A percentile compares a stretch with the other conserved stretches of the same genome.
Conservation (phyloP, 1,140 invertebrate genomes). For the Listronotus bonariensis region DNA sequence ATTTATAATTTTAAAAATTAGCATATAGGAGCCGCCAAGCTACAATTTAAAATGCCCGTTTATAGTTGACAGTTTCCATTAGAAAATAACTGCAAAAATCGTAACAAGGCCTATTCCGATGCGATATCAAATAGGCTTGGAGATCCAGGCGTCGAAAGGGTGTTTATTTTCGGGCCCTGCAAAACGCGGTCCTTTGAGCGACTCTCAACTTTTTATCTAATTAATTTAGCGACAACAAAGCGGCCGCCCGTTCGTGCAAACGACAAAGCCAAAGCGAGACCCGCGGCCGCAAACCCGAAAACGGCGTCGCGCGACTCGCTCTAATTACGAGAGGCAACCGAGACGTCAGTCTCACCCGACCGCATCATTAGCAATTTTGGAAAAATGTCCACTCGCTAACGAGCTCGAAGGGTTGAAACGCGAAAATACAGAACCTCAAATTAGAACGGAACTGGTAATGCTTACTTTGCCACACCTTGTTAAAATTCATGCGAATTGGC, state of each 20-base stretch:
- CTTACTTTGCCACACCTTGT: too few species aligned
- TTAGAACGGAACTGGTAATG: too few species aligned
- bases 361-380: slow-evolving; percentile 25
- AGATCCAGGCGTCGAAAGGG: not conserved
- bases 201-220: slow-evolving; percentile 26
- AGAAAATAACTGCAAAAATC: too few species aligned
- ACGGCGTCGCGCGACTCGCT: slow-evolving; percentile 13
- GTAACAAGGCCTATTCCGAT: not conserved
- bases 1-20: too few species aligned
- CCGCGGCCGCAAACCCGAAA: slow-evolving; percentile 5
- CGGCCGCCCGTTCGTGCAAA: slow-evolving; percentile 15
- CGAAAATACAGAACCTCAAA: too few species aligned
- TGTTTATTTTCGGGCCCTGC: not conserved
- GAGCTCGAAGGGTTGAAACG: too few species aligned
- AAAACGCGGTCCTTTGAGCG: slow-evolving; percentile 12
- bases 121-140: too few species aligned
- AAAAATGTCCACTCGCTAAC: slow-evolving; percentile 5
- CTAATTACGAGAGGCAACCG: slow-evolving; percentile 25
- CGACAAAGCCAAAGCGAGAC: slow-evolving; percentile 17
- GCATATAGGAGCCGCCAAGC: too few species aligned
- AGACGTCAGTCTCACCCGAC: slow-evolving; percentile 22
- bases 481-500: too few species aligned
- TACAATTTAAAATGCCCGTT: too few species aligned
- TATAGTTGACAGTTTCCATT: too few species aligned
- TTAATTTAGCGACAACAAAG: slow-evolving; percentile 30